These are phyloP conservation scores for Popillia japonica DNA, from an alignment of 1,140 invertebrate genomes.

Conservation along the genomic window DNA sequence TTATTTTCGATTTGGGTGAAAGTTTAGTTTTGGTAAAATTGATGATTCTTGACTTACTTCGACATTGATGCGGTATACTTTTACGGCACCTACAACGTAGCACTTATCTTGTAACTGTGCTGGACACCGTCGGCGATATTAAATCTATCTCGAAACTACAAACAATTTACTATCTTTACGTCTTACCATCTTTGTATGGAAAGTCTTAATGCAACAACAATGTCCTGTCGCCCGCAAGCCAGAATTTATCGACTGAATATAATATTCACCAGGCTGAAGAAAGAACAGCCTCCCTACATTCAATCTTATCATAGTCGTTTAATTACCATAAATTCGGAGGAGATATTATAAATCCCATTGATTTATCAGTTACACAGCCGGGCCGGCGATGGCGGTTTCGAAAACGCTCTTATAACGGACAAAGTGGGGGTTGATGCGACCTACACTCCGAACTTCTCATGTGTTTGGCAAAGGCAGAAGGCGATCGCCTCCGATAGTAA, in stretches of 20 bases:
- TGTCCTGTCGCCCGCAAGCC: constrained; percentile 15
- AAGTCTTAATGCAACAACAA: constrained; percentile 27
- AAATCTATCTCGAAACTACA: background rate
- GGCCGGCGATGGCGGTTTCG: background rate
- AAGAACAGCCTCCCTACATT: background rate
- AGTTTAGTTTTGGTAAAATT: no score
- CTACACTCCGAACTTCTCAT: constrained; percentile 1
- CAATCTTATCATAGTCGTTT: constrained; percentile 29
- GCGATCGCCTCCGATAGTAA: constrained; percentile 2
- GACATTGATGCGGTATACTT: no score
- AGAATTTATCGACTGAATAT: constrained; percentile 28
- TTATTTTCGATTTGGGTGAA: no score
- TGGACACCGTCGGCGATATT: background rate
- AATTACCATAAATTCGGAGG: constrained; percentile 30
- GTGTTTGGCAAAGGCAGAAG: background rate
- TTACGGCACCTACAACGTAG: no score
- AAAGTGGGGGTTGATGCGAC: constrained; percentile 7
- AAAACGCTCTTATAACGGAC: background rate
- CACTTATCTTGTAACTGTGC: background rate
- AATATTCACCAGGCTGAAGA: constrained; percentile 4
- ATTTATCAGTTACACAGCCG: constrained; percentile 1
- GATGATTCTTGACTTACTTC: no score
- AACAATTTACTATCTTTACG: constrained; percentile 6
- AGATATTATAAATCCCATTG: constrained; percentile 28
- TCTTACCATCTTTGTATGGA: constrained; percentile 18